Conservation (phyloP, 2,113 vertebrate genomes). For the Rhinoderma darwinii region DNA sequence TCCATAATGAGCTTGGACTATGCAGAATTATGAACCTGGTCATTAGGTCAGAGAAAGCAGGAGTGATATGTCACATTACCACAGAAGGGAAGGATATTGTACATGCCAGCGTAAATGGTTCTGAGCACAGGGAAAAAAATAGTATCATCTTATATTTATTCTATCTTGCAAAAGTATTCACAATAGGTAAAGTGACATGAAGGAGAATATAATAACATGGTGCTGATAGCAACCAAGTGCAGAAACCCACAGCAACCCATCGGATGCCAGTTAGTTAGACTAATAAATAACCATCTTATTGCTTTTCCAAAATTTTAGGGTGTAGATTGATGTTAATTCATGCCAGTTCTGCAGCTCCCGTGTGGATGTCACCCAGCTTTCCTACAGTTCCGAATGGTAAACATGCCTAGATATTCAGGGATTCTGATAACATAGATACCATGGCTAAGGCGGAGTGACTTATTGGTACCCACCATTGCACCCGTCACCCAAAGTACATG, state of each 20-base stretch:
- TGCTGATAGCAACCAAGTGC: not conserved
- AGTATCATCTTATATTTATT: constrained; percentile 9
- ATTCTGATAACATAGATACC: too few relatives aligned
- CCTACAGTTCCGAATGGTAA: too few relatives aligned
- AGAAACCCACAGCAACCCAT: not conserved
- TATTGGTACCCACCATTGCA: too few relatives aligned
- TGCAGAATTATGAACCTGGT: constrained; percentile 39
- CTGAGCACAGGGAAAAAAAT: not conserved
- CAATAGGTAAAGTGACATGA: not conserved
- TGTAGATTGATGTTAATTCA: too few relatives aligned
- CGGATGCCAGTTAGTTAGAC: not conserved
- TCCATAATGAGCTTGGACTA: constrained; percentile 19
- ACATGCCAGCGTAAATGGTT: not conserved
- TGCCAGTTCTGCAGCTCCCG: too few relatives aligned
- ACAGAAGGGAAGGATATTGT: constrained; percentile 17
- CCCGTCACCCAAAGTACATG: too few relatives aligned
- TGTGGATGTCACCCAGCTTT: too few relatives aligned
- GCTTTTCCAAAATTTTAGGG: too few relatives aligned
- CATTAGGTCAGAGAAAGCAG: constrained; percentile 50
- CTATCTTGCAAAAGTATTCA: not conserved
- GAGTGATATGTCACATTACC: constrained; percentile 33
- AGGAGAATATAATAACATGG: not conserved
- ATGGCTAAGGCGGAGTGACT: too few relatives aligned
- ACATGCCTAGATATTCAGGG: too few relatives aligned
- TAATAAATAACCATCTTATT: too few relatives aligned